Evolutionary conservation across 1,140 invertebrate genomes (phyloP).

Genomic region (Lasaia peninsularis): DNA sequence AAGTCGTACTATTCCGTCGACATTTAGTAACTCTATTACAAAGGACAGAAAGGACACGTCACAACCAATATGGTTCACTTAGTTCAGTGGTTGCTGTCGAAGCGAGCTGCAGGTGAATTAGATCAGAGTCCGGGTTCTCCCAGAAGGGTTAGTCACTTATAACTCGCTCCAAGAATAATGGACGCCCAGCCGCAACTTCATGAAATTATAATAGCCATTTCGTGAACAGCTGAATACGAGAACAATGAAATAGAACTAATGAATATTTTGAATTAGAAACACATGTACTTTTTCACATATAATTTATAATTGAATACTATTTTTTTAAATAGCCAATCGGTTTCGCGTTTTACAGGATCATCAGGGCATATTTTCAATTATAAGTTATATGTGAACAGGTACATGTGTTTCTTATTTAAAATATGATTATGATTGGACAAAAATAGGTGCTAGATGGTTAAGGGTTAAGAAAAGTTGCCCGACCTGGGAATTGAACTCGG

Average conservation of each 20-base stretch:
- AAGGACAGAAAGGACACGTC: not conserved
- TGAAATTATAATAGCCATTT: slow-evolving; percentile 27
- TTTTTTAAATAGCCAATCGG: too few species aligned
- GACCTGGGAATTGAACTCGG: too few species aligned
- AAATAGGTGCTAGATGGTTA: too few species aligned
- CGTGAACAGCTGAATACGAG: not conserved
- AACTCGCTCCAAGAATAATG: slow-evolving; percentile 48
- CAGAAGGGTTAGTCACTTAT: slow-evolving; percentile 37
- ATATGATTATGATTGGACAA: too few species aligned
- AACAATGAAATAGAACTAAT: not conserved
- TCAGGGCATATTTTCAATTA: too few species aligned
- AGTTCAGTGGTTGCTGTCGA: slow-evolving; percentile 25
- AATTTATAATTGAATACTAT: too few species aligned
- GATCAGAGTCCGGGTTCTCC: slow-evolving; percentile 31
- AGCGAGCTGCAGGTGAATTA: slow-evolving; percentile 43
- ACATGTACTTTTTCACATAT: too few species aligned
- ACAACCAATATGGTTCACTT: slow-evolving; percentile 1
- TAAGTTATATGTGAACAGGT: too few species aligned
- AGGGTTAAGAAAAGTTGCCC: too few species aligned
- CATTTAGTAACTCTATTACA: not conserved
- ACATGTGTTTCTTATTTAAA: too few species aligned
- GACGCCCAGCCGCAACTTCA: slow-evolving; percentile 40
- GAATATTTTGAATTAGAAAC: too few species aligned
- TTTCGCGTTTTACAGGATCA: too few species aligned
- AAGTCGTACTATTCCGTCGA: not conserved